Percentiles rank a stretch among this genome's conserved stretches.
phyloP scores from a whole-genome alignment of 1,140 invertebrate genomes.

The Pissodes strobi region DNA sequence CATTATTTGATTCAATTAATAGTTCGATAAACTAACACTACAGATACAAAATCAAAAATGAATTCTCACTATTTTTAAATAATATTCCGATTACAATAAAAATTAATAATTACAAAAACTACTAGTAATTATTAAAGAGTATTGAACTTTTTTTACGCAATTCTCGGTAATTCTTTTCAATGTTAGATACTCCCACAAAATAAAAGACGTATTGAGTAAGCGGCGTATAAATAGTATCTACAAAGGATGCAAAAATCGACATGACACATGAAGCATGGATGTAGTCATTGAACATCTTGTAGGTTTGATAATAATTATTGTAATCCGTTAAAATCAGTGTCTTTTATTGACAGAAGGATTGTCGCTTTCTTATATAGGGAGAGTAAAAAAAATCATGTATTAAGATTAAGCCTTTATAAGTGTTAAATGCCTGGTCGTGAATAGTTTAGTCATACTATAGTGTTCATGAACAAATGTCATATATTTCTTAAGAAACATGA shows the following conservation, averaged over 20 bases:
- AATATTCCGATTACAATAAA: not conserved
- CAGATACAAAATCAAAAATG: not conserved
- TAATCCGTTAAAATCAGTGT: slow-evolving; percentile 14
- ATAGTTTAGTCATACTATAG: too few species aligned
- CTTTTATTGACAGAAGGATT: slow-evolving; percentile 7
- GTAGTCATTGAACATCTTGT: slow-evolving; percentile 33
- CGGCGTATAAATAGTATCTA: slow-evolving; percentile 41
- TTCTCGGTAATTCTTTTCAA: slow-evolving; percentile 18
- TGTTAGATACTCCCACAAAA: slow-evolving; percentile 27
- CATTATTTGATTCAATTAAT: not conserved
- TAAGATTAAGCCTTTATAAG: too few species aligned
- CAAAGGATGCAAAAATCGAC: slow-evolving; percentile 32
- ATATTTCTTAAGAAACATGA: too few species aligned
- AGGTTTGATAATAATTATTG: slow-evolving; percentile 26
- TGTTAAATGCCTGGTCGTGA: too few species aligned
- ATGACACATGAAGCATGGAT: slow-evolving; percentile 36
- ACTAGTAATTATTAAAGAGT: slow-evolving; percentile 1
- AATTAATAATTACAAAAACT: not conserved
- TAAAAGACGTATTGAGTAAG: slow-evolving; percentile 32
- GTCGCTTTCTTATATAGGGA: slow-evolving; percentile 2
- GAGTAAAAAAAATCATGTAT: slow-evolving; percentile 7
- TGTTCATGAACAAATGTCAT: too few species aligned
- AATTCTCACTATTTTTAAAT: not conserved
- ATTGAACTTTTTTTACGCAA: slow-evolving; percentile 17
- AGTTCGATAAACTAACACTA: not conserved